Evolutionary conservation across 2,797 vertebrate species (phyloP), one percentile per base, ranked within the genome.

Genomic region (Geotria australis): DNA sequence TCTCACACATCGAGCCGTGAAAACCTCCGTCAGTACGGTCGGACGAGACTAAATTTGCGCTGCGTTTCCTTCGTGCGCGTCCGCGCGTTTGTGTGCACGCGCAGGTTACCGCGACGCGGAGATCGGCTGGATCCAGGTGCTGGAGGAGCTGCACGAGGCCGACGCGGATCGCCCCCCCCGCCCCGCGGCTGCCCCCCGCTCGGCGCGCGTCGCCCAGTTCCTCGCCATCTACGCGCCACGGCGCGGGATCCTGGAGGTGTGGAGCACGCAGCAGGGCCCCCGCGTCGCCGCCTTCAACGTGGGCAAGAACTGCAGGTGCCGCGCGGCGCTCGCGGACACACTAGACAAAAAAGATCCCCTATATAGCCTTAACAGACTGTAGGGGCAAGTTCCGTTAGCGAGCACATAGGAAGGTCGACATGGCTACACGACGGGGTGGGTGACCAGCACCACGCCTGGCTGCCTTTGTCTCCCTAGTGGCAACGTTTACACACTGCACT

Each of bases 81-180:
- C n/a, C 24, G 24, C 24, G 24, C 38, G 24, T 38, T 24, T 38
- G 24, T 24, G 24, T 38, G 24, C 38, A 38, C 49, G 38, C 8
- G 13, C 64, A 98, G 91, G 91, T 48, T 98, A 98, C 65, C 73
- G 91, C 60, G 91, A 89, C 1, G 91, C 88, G n/a, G 83, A 96
- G 65, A 64, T 83, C 56, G 91, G 83, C n/a, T 98, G 91, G 91
- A 72, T 91, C 65, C 88, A 96, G 65, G 74, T 83, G 59, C 69
- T 77, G 10, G 91, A 98, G 63, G 81, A 88, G 59, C 74, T 79
- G 46, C 74, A 78, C 1, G 83, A 88, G 60, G 71, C 84, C 9
- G 83, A 81, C 51, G 64, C 71, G 1, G 78, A 80, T 56, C 73
- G 69, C 3, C 67, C 72, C 2, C 76, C 80, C 46, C 73, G 79